phyloP scores from a whole-genome alignment of 2,888 invertebrate species.

The Phania funesta region DNA sequence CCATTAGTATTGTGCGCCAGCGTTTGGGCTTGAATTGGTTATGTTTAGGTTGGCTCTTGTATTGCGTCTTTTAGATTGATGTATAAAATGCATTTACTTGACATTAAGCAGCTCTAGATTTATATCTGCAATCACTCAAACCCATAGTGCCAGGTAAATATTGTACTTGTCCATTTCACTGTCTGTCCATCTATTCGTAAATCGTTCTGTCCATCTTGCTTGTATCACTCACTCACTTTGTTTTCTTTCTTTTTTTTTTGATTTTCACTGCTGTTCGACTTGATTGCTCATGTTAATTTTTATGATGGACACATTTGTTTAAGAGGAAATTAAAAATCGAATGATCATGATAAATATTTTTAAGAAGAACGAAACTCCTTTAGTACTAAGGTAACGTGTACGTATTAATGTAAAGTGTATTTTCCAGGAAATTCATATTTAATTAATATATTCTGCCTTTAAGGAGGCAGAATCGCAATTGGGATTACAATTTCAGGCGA shows the following conservation, averaged over 20 bases:
- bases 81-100: conserved; percentile 68
- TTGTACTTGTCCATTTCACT: conserved; percentile 44
- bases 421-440: conserved; percentile 52
- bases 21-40: conserved; percentile 17
- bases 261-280: conserved; percentile 53
- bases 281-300: conserved; percentile 61
- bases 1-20: conserved; percentile 26
- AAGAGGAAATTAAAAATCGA: conserved; percentile 53
- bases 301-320: conserved; percentile 65
- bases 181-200: conserved; percentile 15
- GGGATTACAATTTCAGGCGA: too few relatives aligned
- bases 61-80: conserved; percentile 66
- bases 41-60: conserved; percentile 13
- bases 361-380: conserved; percentile 12
- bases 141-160: conserved; percentile 62
- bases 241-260: not conserved
- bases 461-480: not conserved
- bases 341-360: conserved; percentile 44
- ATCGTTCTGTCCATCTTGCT: conserved; percentile 33
- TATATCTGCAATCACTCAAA: conserved; percentile 69
- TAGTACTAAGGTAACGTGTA: too few relatives aligned
- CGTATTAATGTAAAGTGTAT: conserved; percentile 22
- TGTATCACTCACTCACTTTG: conserved; percentile 25
- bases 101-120: conserved; percentile 71
- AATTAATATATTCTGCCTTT: conserved; percentile 20